Conservation (phyloP, 2,797 vertebrate species). For the Gambusia yucatana region DNA sequence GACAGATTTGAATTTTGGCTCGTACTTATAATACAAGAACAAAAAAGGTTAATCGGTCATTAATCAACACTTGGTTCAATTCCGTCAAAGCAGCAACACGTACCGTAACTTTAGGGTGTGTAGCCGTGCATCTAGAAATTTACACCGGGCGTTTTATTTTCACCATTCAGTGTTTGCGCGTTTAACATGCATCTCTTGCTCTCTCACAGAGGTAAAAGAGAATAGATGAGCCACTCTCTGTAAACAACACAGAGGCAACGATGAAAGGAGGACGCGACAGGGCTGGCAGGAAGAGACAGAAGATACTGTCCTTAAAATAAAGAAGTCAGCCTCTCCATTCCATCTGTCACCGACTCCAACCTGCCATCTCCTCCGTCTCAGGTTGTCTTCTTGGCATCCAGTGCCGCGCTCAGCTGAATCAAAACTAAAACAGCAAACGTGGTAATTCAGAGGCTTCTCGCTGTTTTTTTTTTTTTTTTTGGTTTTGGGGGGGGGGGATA, state of each 20-base stretch:
- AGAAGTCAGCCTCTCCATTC: constrained; percentile 69
- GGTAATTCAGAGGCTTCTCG: constrained; percentile 47
- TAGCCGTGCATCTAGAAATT: constrained; percentile 9
- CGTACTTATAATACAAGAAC: not conserved
- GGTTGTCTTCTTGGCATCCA: constrained; percentile 67
- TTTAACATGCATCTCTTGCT: constrained; percentile 42
- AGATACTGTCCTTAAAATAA: constrained; percentile 68
- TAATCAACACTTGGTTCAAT: not conserved
- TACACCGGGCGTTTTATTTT: constrained; percentile 20
- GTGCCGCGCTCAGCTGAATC: constrained; percentile 57
- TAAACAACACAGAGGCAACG: constrained; percentile 13
- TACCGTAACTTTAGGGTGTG: constrained; percentile 1
- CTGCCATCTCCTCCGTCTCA: constrained; percentile 49
- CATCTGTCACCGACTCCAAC: constrained; percentile 70
- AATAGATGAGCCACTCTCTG: constrained; percentile 16
- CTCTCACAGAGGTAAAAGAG: not conserved
- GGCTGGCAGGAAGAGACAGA: constrained; percentile 67
- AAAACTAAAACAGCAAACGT: constrained; percentile 61
- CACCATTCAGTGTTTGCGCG: constrained; percentile 15
- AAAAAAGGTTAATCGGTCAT: not conserved
- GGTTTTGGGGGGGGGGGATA: too few species aligned
- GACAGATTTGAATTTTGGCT: not conserved
- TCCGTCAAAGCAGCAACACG: not conserved
- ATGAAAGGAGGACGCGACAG: constrained; percentile 45
- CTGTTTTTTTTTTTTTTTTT: too few species aligned